Evolutionary conservation across 2,113 vertebrate genomes (phyloP), one percentile per base, ranked within the genome.

Genomic region (Hemiprocne comata): DNA sequence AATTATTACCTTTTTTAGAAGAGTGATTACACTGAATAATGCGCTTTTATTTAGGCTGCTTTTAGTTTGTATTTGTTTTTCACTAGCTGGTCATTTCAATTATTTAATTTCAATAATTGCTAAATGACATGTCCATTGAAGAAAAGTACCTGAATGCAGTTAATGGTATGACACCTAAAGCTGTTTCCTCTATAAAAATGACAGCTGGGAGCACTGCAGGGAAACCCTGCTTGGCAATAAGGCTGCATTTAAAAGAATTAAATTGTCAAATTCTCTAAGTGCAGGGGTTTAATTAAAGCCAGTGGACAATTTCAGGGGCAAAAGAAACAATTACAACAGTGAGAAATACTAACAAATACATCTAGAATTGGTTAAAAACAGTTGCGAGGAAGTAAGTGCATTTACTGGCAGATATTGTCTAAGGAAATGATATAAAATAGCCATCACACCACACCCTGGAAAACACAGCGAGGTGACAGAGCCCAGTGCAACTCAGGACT

Each of bases 181-280:
- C 75, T 87, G 42, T 75, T 95, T 60, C 66, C 55, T 82, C 75
- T 82, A 23, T 33, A 78, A 85, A 93, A 95, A 72, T 14, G 53
- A 84, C 88, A 95, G 78, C 86, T 95, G 62, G 78, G 58, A 93
- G 64, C 61, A 70, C 55, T 94, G 81, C 66, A 92, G 90, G 78
- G 55, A 94, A 95, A 90, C 70, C 48, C 42, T 77, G 48, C 46
- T 87, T 89, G 64, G 78, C 69, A 91, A 94, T 84, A 94, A 93
- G 74, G 69, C 46, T 91, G 65, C 85, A 74, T 84, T 90, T 84
- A 81, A 95, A 87, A 94, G 61, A 96, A 93, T 83, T 94, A 86
- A 90, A 87, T 94, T 89, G 76, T 88, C 81, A 73, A 34, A 85
- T 88, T 92, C 71, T 82, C 55, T 40, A 84, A 51, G 44, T 57